phyloP scores from a whole-genome alignment of 37 sponge, comb jelly and placozoan species.

The Aplysina aerophoba region DNA sequence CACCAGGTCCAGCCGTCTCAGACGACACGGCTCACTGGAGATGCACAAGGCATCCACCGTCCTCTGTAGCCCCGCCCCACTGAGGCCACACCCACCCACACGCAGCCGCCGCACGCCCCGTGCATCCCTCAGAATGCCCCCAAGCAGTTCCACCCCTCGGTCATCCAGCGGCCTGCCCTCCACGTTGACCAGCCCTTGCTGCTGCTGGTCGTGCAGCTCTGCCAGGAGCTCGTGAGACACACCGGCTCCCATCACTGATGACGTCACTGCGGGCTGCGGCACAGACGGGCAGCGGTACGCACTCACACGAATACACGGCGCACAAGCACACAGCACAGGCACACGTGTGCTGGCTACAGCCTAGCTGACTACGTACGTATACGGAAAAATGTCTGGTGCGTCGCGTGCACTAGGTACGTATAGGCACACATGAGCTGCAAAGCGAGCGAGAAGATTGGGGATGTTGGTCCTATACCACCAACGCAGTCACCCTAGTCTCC shows the following conservation, averaged over 20 bases:
- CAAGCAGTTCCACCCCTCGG: conserved; percentile 27
- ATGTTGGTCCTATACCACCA: too few relatives aligned
- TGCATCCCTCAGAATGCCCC: conserved; percentile 36
- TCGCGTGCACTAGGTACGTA: too few relatives aligned
- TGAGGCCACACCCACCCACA: conserved; percentile 56
- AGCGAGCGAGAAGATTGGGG: too few relatives aligned
- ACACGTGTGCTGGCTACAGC: conserved; percentile 21
- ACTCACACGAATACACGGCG: conserved; percentile 20
- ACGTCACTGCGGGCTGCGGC: not conserved
- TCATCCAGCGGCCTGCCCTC: conserved; percentile 44
- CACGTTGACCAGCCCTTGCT: conserved; percentile 19
- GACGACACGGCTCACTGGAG: conserved; percentile 7
- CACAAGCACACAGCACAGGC: conserved; percentile 2
- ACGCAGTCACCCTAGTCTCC: too few relatives aligned
- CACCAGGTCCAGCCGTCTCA: conserved; percentile 60
- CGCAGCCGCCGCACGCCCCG: conserved; percentile 37
- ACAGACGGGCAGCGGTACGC: not conserved
- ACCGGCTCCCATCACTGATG: not conserved
- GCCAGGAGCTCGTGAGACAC: not conserved
- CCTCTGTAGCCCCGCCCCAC: conserved; percentile 28
- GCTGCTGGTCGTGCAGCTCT: not conserved
- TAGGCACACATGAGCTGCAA: too few relatives aligned
- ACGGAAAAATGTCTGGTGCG: too few relatives aligned
- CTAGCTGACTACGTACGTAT: too few relatives aligned
- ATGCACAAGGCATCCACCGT: conserved; percentile 32